A percentile compares a stretch with the other conserved stretches of the same genome.
Evolutionary conservation across 1,140 invertebrate genomes (phyloP).

Genomic region (Lasioglossum albipes): DNA sequence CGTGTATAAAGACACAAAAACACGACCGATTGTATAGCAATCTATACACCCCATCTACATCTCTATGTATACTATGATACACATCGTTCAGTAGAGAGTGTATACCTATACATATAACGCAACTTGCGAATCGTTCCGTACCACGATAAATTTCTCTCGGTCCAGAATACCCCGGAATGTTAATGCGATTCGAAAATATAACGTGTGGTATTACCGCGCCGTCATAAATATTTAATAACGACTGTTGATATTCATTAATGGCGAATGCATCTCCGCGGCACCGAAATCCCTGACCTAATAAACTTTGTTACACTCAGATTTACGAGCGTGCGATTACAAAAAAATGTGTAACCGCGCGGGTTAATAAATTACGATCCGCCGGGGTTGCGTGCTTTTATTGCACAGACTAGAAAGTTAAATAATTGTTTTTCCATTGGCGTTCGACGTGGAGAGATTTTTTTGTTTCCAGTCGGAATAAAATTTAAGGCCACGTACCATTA

Average conservation of each 20-base stretch:
- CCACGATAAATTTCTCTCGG: slow-evolving; percentile 19
- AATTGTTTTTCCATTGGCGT: no score
- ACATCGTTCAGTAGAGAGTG: not conserved
- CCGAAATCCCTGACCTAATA: slow-evolving; percentile 16
- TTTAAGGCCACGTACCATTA: no score
- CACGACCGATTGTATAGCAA: not conserved
- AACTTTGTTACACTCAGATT: slow-evolving; percentile 15
- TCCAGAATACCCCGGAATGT: slow-evolving; percentile 22
- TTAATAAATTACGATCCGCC: not conserved
- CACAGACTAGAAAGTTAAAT: no score
- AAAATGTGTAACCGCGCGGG: not conserved
- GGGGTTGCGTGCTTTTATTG: no score
- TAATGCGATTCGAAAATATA: slow-evolving; percentile 43
- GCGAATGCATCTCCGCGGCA: not conserved
- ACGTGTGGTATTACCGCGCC: not conserved
- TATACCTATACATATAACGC: not conserved
- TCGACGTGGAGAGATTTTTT: no score
- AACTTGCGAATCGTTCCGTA: slow-evolving; percentile 13
- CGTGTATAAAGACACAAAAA: not conserved
- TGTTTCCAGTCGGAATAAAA: no score
- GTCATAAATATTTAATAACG: slow-evolving; percentile 45
- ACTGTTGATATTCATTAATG: slow-evolving; percentile 38
- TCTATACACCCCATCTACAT: slow-evolving; percentile 1
- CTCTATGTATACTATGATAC: not conserved
- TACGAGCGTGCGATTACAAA: not conserved